Conservation (phyloP, 2,797 vertebrate genomes). For the Saxicola maurus region DNA sequence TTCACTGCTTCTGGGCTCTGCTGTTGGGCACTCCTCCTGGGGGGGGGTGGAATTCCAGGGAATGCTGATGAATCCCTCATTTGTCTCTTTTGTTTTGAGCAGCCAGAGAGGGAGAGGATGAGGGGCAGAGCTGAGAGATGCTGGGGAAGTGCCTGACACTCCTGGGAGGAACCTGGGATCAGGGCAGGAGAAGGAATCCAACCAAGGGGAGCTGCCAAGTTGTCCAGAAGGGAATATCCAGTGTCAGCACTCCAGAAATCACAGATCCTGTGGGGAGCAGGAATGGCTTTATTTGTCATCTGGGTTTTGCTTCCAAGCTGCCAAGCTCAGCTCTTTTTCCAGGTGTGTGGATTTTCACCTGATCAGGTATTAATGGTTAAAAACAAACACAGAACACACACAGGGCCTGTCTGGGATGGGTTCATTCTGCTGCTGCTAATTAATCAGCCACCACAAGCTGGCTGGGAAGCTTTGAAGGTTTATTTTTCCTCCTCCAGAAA, state of each 20-base stretch:
- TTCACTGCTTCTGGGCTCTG: not conserved
- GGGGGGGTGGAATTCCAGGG: not conserved
- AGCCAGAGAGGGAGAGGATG: not conserved
- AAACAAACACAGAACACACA: not conserved
- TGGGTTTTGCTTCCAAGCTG: not conserved
- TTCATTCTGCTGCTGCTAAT: not conserved
- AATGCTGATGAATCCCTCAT: not conserved
- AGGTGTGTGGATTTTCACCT: not conserved
- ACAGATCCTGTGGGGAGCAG: not conserved
- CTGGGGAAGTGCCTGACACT: not conserved
- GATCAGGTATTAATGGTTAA: not conserved
- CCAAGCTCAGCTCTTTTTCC: not conserved
- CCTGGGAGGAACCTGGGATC: not conserved
- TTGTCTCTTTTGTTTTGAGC: not conserved
- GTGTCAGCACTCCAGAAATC: not conserved
- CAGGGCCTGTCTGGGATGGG: not conserved
- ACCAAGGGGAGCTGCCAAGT: not conserved
- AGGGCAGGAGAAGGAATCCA: not conserved
- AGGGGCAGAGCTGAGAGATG: not conserved
- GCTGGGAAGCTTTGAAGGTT: not conserved
- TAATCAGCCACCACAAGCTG: not conserved
- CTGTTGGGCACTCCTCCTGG: not conserved
- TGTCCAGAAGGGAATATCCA: not conserved
- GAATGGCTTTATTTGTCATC: not conserved
- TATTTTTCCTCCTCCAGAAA: not conserved